phyloP scores from a whole-genome alignment of 1,140 invertebrate genomes.

The Dendrolimus punctatus region DNA sequence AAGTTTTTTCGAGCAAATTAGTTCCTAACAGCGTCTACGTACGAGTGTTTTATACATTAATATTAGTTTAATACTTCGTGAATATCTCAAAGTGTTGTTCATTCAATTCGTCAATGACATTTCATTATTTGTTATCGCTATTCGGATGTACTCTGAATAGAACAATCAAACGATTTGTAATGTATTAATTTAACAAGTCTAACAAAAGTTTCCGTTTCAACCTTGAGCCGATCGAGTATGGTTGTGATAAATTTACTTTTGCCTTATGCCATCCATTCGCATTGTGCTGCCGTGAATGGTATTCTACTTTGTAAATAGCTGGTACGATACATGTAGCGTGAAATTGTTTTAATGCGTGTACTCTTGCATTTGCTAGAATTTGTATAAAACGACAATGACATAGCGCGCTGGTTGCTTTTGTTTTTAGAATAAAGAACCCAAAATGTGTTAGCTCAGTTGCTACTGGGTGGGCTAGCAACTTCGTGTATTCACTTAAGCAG shows the following conservation, averaged over 20 bases:
- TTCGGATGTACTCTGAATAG: too few relatives aligned
- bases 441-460: too few relatives aligned
- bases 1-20: conserved; percentile 28
- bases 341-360: too few relatives aligned
- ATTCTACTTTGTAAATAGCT: too few relatives aligned
- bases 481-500: too few relatives aligned
- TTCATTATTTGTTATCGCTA: too few relatives aligned
- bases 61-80: conserved; percentile 17
- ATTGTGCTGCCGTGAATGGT: background rate
- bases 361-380: too few relatives aligned
- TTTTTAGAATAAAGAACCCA: too few relatives aligned
- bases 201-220: conserved; percentile 14
- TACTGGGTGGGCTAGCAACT: too few relatives aligned
- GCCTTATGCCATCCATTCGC: conserved; percentile 7
- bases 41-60: conserved; percentile 64
- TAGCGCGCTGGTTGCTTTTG: too few relatives aligned
- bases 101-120: background rate
- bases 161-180: background rate
- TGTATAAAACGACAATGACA: too few relatives aligned
- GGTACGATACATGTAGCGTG: too few relatives aligned
- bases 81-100: background rate
- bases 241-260: conserved; percentile 21
- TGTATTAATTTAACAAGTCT: conserved; percentile 6
- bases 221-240: conserved; percentile 20
- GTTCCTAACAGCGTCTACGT: conserved; percentile 68